A percentile compares a stretch with the other conserved stretches of the same genome.
phyloP scores from a whole-genome alignment of 1,140 invertebrate species.

The Drosophila repletoides region DNA sequence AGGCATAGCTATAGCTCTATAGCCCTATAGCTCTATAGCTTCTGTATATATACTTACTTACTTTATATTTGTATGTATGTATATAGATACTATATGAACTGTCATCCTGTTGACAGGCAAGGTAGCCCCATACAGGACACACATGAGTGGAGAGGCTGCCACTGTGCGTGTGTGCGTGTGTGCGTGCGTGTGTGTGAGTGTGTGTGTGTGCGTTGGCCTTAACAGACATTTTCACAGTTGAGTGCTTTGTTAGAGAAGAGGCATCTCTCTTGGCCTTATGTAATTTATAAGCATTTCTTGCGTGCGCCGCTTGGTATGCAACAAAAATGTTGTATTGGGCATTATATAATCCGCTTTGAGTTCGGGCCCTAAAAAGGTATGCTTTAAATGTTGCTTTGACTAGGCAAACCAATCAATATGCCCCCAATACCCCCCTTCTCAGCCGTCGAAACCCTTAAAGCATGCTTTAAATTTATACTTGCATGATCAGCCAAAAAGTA shows the following conservation, averaged over 20 bases:
- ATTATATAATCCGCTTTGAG: conserved; percentile 48
- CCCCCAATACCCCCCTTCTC: conserved; percentile 17
- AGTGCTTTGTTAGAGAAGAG: conserved; percentile 64
- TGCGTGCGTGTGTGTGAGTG: conserved; percentile 36
- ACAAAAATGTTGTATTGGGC: conserved; percentile 62
- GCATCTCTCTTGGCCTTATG: conserved; percentile 31
- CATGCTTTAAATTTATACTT: conserved; percentile 20
- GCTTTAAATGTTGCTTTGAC: conserved; percentile 40
- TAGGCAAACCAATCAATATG: conserved; percentile 44
- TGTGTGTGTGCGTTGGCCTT: conserved; percentile 70
- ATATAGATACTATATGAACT: conserved; percentile 69
- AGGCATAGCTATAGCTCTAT: conserved; percentile 47
- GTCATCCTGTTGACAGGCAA: conserved; percentile 76
- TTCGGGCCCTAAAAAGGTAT: conserved; percentile 29
- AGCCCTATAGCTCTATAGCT: too few species aligned
- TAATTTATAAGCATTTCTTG: conserved; percentile 77
- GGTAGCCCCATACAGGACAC: conserved; percentile 56
- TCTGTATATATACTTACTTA: conserved; percentile 9
- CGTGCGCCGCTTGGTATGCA: conserved; percentile 62
- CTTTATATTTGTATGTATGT: conserved; percentile 8
- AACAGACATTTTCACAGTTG: conserved; percentile 80
- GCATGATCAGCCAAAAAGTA: neutral
- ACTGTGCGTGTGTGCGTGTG: conserved; percentile 51
- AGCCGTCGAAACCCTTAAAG: too few species aligned
- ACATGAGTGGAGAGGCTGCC: conserved; percentile 45